A percentile compares a stretch with the other conserved stretches of the same genome.
Conservation (phyloP, 2,113 vertebrate genomes). For the Equus przewalskii region DNA sequence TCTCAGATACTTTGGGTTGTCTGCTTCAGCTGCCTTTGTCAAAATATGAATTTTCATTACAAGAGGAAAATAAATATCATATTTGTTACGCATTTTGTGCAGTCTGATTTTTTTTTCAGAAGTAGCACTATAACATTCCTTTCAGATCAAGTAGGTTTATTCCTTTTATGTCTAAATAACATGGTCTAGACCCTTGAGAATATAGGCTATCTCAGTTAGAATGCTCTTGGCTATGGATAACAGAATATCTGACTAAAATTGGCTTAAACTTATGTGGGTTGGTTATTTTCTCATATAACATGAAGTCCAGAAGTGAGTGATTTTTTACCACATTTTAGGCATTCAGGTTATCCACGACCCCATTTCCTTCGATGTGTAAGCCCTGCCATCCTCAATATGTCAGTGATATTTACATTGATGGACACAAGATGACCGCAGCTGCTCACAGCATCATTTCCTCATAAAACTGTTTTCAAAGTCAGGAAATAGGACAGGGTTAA, state of each 20-base stretch:
- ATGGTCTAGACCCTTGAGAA: not conserved
- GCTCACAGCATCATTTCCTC: not conserved
- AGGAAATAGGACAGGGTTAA: not conserved
- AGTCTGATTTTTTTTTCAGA: not conserved
- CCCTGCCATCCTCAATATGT: not conserved
- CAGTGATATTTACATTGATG: not conserved
- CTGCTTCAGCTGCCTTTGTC: not conserved
- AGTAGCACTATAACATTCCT: not conserved
- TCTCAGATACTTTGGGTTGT: not conserved
- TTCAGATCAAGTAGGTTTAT: not conserved
- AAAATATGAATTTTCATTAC: constrained; percentile 49
- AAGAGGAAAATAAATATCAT: constrained; percentile 31
- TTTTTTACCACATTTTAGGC: not conserved
- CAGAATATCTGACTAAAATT: not conserved
- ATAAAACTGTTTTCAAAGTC: not conserved
- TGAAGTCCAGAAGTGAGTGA: not conserved
- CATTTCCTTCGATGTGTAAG: not conserved
- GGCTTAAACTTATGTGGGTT: not conserved
- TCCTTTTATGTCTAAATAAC: constrained; percentile 37
- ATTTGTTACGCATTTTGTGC: not conserved
- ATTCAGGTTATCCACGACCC: not conserved
- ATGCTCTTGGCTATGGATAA: not conserved
- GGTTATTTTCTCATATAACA: not conserved
- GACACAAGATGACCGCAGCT: not conserved
- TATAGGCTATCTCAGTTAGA: not conserved